Conservation (phyloP, 1,140 invertebrate species). For the Drosophila sp. region DNA sequence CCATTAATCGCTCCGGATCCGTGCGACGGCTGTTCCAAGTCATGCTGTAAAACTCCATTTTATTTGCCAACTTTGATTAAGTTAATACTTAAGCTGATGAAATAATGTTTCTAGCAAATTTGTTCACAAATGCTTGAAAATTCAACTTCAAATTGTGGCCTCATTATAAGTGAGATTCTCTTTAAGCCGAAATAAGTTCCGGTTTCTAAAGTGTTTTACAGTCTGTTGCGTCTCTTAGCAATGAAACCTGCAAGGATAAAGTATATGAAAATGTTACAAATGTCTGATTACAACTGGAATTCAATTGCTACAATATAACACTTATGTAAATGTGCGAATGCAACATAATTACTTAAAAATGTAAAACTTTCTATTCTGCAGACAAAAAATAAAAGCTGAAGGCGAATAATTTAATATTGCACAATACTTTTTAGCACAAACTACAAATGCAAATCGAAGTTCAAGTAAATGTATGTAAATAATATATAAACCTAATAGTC, state of each 20-base stretch:
- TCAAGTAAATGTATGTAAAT: too few species aligned
- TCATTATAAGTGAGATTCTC: slow-evolving; percentile 12
- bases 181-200: slow-evolving; percentile 22
- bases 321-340: background rate
- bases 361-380: background rate
- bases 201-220: slow-evolving; percentile 28
- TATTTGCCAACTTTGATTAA: background rate
- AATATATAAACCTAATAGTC: too few species aligned
- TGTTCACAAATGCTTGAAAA: background rate
- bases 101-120: slow-evolving; percentile 22
- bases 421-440: too few species aligned
- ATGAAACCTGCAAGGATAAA: slow-evolving; percentile 44
- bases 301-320: background rate
- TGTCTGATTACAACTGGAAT: slow-evolving; percentile 4
- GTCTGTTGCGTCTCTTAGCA: background rate
- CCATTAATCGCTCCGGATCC: slow-evolving; percentile 15
- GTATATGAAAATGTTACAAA: background rate
- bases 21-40: slow-evolving; percentile 40
- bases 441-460: too few species aligned
- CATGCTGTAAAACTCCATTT: slow-evolving; percentile 64
- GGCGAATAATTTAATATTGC: too few species aligned
- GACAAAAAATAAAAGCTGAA: too few species aligned
- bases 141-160: slow-evolving; percentile 18
- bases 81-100: background rate
- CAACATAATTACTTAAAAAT: slow-evolving; percentile 2